Evolutionary conservation across 2,113 vertebrate genomes (phyloP), one percentile per base, ranked within the genome.

Genomic region (Climacteris rufus): DNA sequence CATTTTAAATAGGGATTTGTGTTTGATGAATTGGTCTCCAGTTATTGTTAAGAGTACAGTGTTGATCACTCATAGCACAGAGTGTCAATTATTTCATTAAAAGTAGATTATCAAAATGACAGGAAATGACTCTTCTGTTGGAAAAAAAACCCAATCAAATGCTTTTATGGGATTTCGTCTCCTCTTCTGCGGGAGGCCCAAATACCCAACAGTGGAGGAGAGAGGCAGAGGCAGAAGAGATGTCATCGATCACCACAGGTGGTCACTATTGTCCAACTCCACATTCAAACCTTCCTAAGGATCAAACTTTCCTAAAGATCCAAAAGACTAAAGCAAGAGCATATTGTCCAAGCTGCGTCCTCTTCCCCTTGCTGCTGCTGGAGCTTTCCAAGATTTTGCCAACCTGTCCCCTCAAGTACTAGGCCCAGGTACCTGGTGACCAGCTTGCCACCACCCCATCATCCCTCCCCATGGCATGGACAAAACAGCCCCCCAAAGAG

Each of bases 371-470:
- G 3, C 19, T 80, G 59, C 50, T 81, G 24, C n/a, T 89, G n/a
- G 81, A 33, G 16, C 39, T 63, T 59, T 33, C 35, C 21, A 45
- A 78, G 39, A 35, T 28, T 94, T 84, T 57, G 12, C 33, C 35
- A 79, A 33, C 23, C 14, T 7, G 3, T 9, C 3, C 8, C 8
- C 45, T 60, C 59, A 79, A 37, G 28, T 56, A n/a, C 15, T 11
- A 53, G 37, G 4, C 13, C 19, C 21, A 35, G 13, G 28, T 22
- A 42, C n/a, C 11, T 30, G 30, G 21, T 47, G 66, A 53, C 15
- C 0, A 1, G 3, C 49, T 77, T 5, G 5, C 44, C 5, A 18
- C 10, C 7, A 4, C 11, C 4, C 3, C 3, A 1, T 66, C 22
- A 33, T 68, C n/a, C n/a, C 10, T 50, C 30, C 11, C 27, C 0